These are phyloP conservation scores for Megalurothrips usitatus DNA, from an alignment of 2,888 invertebrate genomes.

Conservation along the genomic window DNA sequence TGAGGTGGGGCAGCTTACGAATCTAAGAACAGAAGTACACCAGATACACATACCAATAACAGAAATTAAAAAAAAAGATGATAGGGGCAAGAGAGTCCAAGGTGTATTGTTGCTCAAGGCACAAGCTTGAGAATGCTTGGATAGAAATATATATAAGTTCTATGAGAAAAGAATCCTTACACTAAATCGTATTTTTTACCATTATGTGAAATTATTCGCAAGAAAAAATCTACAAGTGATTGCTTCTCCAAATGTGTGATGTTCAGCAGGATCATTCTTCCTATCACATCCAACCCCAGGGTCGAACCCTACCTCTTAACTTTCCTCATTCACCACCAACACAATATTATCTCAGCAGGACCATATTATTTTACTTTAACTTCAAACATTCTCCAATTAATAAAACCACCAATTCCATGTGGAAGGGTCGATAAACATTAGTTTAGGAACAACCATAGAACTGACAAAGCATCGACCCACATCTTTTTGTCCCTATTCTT, in stretches of 20 bases:
- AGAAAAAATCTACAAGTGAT: conserved; percentile 17
- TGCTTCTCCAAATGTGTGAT: background rate
- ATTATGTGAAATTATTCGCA: background rate
- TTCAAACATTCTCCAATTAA: background rate
- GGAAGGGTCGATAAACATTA: background rate
- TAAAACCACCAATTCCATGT: background rate
- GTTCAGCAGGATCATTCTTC: background rate
- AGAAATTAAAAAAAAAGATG: background rate
- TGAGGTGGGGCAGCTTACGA: background rate
- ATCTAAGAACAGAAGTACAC: background rate
- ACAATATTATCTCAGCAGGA: background rate
- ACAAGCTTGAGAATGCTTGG: background rate
- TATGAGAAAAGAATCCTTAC: conserved; percentile 5
- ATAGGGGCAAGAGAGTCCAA: background rate
- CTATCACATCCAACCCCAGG: background rate
- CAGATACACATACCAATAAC: background rate
- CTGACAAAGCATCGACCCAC: conserved; percentile 9
- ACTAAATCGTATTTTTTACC: conserved; percentile 13
- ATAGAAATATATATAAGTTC: background rate
- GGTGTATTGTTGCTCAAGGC: background rate
- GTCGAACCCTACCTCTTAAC: background rate
- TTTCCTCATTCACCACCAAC: background rate
- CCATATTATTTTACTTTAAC: background rate
- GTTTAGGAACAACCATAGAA: background rate
- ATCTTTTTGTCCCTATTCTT: conserved; percentile 11